Conservation (phyloP, 2,888 invertebrate species). For the Cephus rjabovi region DNA sequence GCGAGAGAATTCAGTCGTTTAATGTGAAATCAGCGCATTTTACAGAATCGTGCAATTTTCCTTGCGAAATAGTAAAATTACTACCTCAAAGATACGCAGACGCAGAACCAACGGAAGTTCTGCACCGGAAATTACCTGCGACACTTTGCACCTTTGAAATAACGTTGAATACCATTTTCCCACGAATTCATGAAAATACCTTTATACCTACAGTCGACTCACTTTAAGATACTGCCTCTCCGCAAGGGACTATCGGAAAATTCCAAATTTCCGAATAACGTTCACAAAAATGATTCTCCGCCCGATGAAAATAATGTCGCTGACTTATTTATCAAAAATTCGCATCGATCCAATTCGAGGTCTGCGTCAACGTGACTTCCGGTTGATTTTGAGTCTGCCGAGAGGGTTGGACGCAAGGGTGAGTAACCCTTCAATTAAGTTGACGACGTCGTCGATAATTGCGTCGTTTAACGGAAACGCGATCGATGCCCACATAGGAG, state of each 20-base stretch:
- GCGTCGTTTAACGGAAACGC: conserved; percentile 26
- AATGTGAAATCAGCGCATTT: background rate
- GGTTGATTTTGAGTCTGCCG: background rate
- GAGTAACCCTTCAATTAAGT: background rate
- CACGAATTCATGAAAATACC: background rate
- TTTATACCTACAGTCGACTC: background rate
- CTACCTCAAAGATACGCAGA: background rate
- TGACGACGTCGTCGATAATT: conserved; percentile 26
- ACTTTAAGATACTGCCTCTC: background rate
- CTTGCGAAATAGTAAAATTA: background rate
- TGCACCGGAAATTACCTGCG: no score
- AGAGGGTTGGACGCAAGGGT: background rate
- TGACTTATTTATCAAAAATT: background rate
- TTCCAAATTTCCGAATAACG: background rate
- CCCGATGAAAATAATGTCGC: background rate
- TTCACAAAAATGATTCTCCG: background rate
- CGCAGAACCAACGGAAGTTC: background rate
- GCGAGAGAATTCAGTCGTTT: background rate
- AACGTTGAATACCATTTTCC: background rate
- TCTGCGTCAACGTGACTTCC: background rate
- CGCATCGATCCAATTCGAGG: background rate
- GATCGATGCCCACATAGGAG: conserved; percentile 29
- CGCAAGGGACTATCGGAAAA: background rate
- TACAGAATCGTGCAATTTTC: background rate
- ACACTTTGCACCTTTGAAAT: background rate